Percentiles rank a stretch among this genome's conserved stretches.
Evolutionary conservation across 2,797 vertebrate species (phyloP).

Genomic region (Schizothorax lantsangensis): DNA sequence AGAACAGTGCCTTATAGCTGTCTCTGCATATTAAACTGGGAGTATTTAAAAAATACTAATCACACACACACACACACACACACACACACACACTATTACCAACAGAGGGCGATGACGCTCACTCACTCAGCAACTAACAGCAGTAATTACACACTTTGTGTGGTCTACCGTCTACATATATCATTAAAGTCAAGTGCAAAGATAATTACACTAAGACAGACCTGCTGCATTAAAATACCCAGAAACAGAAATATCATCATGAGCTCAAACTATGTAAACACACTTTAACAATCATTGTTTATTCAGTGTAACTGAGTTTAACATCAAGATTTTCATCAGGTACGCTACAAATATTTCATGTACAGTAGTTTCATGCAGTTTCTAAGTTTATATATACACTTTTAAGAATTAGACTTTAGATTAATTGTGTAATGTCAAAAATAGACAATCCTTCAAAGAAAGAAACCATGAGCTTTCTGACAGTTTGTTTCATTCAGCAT

Average conservation of each 20-base stretch:
- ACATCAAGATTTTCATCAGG: background rate
- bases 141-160: background rate
- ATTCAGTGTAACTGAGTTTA: background rate
- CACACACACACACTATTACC: background rate
- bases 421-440: background rate
- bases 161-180: background rate
- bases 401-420: background rate
- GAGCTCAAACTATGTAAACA: background rate
- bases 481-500: background rate
- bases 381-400: background rate
- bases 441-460: background rate
- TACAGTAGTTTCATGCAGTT: background rate
- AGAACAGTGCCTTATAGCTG: background rate
- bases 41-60: too few species aligned
- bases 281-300: background rate
- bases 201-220: background rate
- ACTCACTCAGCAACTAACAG: background rate
- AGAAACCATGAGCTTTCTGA: background rate
- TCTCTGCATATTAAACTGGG: background rate
- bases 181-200: background rate
- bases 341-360: background rate
- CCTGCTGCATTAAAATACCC: background rate
- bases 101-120: background rate
- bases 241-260: background rate
- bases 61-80: background rate